Evolutionary conservation across 2,113 vertebrate genomes (phyloP).

Genomic region (Microtus richardsoni): DNA sequence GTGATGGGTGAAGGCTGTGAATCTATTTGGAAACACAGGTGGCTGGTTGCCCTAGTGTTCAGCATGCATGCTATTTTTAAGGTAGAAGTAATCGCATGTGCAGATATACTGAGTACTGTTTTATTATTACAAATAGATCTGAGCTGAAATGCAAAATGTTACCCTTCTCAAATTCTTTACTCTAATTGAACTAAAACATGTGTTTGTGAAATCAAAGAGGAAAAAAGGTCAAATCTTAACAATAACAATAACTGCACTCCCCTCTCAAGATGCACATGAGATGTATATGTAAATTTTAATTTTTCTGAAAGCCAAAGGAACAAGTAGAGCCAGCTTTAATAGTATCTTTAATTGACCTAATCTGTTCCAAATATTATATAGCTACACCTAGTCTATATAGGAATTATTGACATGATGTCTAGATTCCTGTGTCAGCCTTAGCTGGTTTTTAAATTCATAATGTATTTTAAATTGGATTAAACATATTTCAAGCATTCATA

Average conservation of each 20-base stretch:
- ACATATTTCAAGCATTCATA: not conserved
- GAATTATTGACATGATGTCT: not conserved
- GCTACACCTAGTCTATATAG: not conserved
- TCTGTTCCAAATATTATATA: not conserved
- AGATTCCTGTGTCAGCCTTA: not conserved
- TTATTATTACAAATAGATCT: slow-evolving; percentile 84
- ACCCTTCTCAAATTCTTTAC: not conserved
- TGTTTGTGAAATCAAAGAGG: slow-evolving; percentile 22
- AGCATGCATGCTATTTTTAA: slow-evolving; percentile 86
- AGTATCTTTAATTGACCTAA: not conserved
- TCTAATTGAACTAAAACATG: slow-evolving; percentile 23
- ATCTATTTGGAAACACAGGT: slow-evolving; percentile 81
- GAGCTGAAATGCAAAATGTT: slow-evolving; percentile 71
- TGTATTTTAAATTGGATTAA: slow-evolving; percentile 42
- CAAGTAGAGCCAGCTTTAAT: not conserved
- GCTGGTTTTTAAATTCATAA: not conserved
- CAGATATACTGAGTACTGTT: slow-evolving; percentile 69
- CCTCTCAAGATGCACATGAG: not conserved
- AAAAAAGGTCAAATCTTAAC: not conserved
- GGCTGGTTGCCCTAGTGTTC: slow-evolving; percentile 80
- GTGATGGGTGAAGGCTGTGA: slow-evolving; percentile 84
- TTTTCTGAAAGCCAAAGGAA: slow-evolving; percentile 2
- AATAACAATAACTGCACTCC: not conserved
- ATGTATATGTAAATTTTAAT: not conserved
- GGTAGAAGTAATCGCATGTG: slow-evolving; percentile 85